phyloP scores from a whole-genome alignment of 2,113 vertebrate species.

The Mixornis gularis region DNA sequence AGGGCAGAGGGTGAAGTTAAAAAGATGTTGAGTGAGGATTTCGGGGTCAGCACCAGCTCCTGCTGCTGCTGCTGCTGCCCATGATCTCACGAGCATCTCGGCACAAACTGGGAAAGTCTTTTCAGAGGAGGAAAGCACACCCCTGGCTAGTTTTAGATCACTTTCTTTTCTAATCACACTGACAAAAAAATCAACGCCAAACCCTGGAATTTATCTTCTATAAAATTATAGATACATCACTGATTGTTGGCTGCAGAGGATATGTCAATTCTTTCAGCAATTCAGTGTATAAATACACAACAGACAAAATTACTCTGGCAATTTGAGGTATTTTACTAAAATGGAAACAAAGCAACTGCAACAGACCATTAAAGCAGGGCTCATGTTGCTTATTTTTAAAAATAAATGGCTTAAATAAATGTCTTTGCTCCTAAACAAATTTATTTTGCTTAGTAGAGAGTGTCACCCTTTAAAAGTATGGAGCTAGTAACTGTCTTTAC shows the following conservation, averaged over 20 bases:
- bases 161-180: neutral
- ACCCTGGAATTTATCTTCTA: neutral
- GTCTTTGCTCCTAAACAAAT: slow-evolving; percentile 43
- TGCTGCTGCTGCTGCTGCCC: neutral
- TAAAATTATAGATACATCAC: neutral
- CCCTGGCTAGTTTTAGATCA: slow-evolving; percentile 2
- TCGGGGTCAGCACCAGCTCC: neutral
- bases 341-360: slow-evolving; percentile 61
- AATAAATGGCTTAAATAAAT: slow-evolving; percentile 58
- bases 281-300: slow-evolving; percentile 36
- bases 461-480: slow-evolving; percentile 38
- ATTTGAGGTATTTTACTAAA: slow-evolving; percentile 53
- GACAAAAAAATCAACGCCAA: neutral
- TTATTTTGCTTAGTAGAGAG: slow-evolving; percentile 52
- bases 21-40: neutral
- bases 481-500: slow-evolving; percentile 52
- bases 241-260: neutral
- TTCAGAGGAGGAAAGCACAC: neutral
- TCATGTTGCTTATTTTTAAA: slow-evolving; percentile 61
- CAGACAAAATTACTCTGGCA: slow-evolving; percentile 50
- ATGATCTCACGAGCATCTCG: neutral
- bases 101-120: neutral
- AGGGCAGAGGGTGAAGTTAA: neutral
- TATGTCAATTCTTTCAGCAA: slow-evolving; percentile 14
- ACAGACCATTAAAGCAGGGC: slow-evolving; percentile 29